phyloP scores from a whole-genome alignment of 2,797 vertebrate species.

The Arctocebus calabarensis region DNA sequence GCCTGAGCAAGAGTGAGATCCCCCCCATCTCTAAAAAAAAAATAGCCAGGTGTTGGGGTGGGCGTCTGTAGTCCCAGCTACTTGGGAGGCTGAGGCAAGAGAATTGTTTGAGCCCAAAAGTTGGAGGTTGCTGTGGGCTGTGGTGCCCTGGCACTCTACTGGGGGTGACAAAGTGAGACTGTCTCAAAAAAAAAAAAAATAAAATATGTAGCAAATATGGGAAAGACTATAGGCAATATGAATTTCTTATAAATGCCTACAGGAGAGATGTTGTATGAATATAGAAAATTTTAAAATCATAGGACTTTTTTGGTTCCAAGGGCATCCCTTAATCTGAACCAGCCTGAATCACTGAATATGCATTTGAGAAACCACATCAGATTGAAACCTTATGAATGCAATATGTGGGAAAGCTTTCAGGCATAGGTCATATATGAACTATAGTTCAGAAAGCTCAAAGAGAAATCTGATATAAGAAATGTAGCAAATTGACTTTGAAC shows the following conservation, averaged over 20 bases:
- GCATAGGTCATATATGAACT: conserved; percentile 68
- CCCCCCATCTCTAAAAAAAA: no score
- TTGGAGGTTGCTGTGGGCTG: no score
- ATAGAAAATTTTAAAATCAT: conserved; percentile 45
- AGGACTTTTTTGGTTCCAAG: not conserved
- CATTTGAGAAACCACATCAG: conserved; percentile 81
- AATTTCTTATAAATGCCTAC: not conserved
- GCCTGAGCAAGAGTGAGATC: no score
- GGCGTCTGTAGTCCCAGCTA: no score
- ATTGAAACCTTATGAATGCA: conserved; percentile 80
- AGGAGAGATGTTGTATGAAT: conserved; percentile 33
- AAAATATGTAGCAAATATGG: not conserved
- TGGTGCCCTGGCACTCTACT: no score
- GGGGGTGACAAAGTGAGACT: no score
- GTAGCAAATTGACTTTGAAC: no score
- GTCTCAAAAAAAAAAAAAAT: no score
- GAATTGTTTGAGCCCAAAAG: no score
- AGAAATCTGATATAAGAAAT: conserved; percentile 28
- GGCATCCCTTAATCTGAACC: conserved; percentile 35
- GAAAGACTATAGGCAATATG: not conserved
- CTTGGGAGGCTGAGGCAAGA: no score
- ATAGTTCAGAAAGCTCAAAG: not conserved
- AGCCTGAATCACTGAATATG: conserved; percentile 70
- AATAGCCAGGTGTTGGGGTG: no score
- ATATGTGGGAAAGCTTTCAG: conserved; percentile 80